A percentile compares a stretch with the other conserved stretches of the same genome.
Evolutionary conservation across 2,888 invertebrate genomes (phyloP).

Genomic region (Eueremaeus valkanovi): DNA sequence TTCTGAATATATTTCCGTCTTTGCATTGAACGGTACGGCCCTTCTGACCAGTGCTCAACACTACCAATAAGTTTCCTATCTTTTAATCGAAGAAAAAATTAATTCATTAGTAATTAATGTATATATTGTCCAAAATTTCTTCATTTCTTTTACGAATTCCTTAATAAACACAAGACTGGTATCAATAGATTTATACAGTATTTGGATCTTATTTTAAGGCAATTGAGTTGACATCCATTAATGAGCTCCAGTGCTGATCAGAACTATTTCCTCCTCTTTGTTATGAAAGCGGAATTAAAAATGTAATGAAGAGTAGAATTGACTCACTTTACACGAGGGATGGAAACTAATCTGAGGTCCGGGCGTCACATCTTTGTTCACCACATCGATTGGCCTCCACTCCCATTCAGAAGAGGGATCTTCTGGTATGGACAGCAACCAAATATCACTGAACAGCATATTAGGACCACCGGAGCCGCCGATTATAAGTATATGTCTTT

Average conservation of each 20-base stretch:
- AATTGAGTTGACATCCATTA: no score
- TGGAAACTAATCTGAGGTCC: constrained; percentile 90
- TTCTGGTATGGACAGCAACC: constrained; percentile 80
- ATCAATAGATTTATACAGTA: no score
- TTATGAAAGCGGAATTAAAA: no score
- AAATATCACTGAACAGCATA: constrained; percentile 76
- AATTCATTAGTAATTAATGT: no score
- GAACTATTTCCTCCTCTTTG: no score
- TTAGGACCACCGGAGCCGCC: constrained; percentile 57
- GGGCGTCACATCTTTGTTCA: constrained; percentile 64
- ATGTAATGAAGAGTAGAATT: no score
- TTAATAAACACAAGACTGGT: no score
- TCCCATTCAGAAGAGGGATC: constrained; percentile 50
- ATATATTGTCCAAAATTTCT: no score
- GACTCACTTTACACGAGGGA: constrained; percentile 77
- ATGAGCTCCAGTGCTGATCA: no score
- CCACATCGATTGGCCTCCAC: constrained; percentile 64
- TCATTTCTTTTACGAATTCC: no score
- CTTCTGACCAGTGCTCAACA: constrained; percentile 52
- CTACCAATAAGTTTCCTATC: constrained; percentile 52
- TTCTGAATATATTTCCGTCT: neutral
- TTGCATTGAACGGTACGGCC: constrained; percentile 43
- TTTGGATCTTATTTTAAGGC: no score
- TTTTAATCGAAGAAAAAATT: constrained; percentile 45
- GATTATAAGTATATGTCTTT: constrained; percentile 57